phyloP scores from a whole-genome alignment of 2,888 invertebrate genomes.

The Zeuzera pyrina region DNA sequence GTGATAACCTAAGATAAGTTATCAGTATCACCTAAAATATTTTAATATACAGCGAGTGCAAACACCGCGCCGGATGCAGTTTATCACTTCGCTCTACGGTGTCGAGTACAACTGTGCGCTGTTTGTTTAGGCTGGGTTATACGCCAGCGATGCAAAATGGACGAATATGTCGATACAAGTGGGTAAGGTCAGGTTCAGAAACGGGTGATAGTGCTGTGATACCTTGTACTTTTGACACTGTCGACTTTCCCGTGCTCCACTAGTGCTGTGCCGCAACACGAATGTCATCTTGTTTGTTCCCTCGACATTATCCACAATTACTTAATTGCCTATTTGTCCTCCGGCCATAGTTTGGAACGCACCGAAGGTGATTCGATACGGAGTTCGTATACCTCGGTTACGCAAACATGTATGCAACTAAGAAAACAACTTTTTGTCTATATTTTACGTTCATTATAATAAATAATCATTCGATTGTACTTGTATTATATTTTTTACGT shows the following conservation, averaged over 20 bases:
- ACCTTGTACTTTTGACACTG: constrained; percentile 27
- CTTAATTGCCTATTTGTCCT: constrained; percentile 57
- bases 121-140: constrained; percentile 42
- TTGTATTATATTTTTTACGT: not conserved
- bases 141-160: constrained; percentile 19
- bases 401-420: constrained; percentile 59
- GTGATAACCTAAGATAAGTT: constrained; percentile 27
- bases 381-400: constrained; percentile 61
- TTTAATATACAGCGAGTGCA: constrained; percentile 27
- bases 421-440: constrained; percentile 30
- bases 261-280: constrained; percentile 10
- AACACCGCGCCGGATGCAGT: constrained; percentile 49
- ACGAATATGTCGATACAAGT: constrained; percentile 20
- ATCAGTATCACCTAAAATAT: constrained; percentile 37
- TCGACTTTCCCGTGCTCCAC: constrained; percentile 31
- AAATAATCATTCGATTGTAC: constrained; percentile 1
- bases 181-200: constrained; percentile 55
- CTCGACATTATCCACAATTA: constrained; percentile 46
- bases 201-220: too few relatives aligned
- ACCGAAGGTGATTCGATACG: constrained; percentile 49
- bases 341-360: constrained; percentile 62
- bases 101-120: constrained; percentile 23
- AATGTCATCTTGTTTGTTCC: constrained; percentile 47
- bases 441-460: constrained; percentile 2
- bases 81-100: constrained; percentile 42